Percentiles rank a stretch among this genome's conserved stretches.
Evolutionary conservation across 2,888 invertebrate species (phyloP).

Genomic region (Halictus ligatus): DNA sequence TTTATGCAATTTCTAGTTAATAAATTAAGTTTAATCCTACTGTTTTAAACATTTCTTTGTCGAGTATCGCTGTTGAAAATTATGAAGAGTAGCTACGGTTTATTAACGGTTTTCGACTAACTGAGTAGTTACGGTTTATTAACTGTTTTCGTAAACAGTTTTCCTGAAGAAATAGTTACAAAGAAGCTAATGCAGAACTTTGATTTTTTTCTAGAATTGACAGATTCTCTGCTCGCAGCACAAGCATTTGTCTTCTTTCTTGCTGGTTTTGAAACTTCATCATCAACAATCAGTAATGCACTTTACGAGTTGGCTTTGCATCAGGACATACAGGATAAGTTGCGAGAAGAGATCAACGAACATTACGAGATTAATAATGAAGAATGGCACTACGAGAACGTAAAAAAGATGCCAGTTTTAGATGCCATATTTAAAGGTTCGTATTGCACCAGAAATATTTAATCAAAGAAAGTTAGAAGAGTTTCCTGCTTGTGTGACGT

Average conservation of each 20-base stretch:
- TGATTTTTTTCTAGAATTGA: neutral
- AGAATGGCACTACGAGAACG: slow-evolving; percentile 41
- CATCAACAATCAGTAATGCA: slow-evolving; percentile 71
- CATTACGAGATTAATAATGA: slow-evolving; percentile 72
- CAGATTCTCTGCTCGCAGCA: neutral
- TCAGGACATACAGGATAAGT: slow-evolving; percentile 69
- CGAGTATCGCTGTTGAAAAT: too few relatives aligned
- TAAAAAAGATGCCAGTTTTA: slow-evolving; percentile 2
- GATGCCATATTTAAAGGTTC: slow-evolving; percentile 30
- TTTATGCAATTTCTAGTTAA: too few relatives aligned
- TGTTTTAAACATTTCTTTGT: too few relatives aligned
- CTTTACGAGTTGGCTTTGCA: slow-evolving; percentile 73
- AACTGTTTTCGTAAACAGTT: neutral
- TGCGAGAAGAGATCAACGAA: slow-evolving; percentile 69
- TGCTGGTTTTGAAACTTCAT: slow-evolving; percentile 61
- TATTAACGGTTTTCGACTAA: too few relatives aligned
- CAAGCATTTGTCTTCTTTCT: slow-evolving; percentile 9
- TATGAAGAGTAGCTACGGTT: too few relatives aligned
- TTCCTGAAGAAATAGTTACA: neutral
- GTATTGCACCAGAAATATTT: neutral
- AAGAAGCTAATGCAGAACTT: neutral
- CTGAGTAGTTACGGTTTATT: too few relatives aligned
- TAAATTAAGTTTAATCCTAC: too few relatives aligned
- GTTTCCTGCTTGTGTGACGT: neutral
- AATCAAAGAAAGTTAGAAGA: neutral